Evolutionary conservation across 1,140 invertebrate genomes (phyloP).

Genomic region (Trichonephila inaurata): DNA sequence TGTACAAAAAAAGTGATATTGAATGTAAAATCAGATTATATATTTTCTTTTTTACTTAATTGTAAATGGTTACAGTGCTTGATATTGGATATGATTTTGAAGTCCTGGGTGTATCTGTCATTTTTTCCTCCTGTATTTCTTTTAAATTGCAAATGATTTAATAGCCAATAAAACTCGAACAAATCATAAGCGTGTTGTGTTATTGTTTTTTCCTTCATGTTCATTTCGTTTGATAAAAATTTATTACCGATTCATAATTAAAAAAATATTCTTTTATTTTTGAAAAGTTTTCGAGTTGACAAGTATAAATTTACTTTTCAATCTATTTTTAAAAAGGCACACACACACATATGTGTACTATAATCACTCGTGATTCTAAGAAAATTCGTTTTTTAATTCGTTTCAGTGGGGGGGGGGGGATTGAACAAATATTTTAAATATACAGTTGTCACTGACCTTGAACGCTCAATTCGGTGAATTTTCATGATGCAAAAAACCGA

Average conservation of each 20-base stretch:
- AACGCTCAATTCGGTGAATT: too few relatives aligned
- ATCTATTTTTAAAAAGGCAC: too few relatives aligned
- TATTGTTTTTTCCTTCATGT: not conserved
- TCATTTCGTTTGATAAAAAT: not conserved
- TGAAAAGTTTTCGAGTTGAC: too few relatives aligned
- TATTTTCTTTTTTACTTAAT: not conserved
- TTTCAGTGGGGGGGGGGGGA: too few relatives aligned
- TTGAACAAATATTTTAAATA: too few relatives aligned
- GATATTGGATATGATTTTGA: slow-evolving; percentile 19
- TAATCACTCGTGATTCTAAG: too few relatives aligned
- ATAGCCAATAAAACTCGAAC: slow-evolving; percentile 70
- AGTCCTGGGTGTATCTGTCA: slow-evolving; percentile 34
- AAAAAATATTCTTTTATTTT: too few relatives aligned
- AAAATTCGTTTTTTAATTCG: too few relatives aligned
- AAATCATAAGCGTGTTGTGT: slow-evolving; percentile 35
- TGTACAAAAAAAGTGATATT: not conserved
- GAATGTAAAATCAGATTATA: slow-evolving; percentile 9
- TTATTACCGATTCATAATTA: not conserved
- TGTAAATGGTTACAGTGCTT: not conserved
- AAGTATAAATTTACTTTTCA: too few relatives aligned
- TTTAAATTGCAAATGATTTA: slow-evolving; percentile 25
- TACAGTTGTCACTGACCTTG: too few relatives aligned
- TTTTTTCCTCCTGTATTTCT: slow-evolving; percentile 2
- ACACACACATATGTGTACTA: too few relatives aligned
- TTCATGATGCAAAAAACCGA: too few relatives aligned